phyloP scores from a whole-genome alignment of 2,888 invertebrate species.

The Serripes groenlandicus region DNA sequence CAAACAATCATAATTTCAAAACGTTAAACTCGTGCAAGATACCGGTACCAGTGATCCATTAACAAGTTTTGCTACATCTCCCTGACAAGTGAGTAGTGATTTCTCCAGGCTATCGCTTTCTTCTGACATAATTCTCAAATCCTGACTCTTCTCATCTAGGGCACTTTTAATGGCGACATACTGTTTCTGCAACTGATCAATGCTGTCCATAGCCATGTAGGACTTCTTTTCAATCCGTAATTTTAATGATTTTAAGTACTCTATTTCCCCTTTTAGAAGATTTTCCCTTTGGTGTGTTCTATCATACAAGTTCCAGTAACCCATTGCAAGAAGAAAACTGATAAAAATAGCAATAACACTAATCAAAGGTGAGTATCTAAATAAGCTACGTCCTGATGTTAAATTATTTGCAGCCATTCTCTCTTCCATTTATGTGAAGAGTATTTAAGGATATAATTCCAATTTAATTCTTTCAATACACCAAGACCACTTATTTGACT shows the following conservation, averaged over 20 bases:
- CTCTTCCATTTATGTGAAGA: background rate
- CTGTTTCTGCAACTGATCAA: constrained; percentile 10
- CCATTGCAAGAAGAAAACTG: background rate
- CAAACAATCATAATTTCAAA: background rate
- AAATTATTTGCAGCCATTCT: constrained; percentile 4
- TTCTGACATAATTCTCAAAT: background rate
- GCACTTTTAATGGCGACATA: background rate
- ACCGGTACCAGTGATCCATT: constrained; percentile 24
- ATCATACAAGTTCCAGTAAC: constrained; percentile 17
- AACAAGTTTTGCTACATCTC: constrained; percentile 4
- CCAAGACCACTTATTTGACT: too few relatives aligned
- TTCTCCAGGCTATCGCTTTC: background rate
- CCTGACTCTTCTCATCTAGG: constrained; percentile 11
- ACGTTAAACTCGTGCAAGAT: background rate
- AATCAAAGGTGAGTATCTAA: background rate
- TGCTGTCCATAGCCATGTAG: constrained; percentile 2
- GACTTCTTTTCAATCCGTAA: constrained; percentile 10
- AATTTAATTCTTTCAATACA: too few relatives aligned
- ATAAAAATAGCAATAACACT: background rate
- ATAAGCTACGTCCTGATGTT: background rate
- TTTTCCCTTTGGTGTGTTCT: background rate
- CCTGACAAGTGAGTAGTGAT: background rate
- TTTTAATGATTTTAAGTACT: constrained; percentile 7
- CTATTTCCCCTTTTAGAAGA: background rate
- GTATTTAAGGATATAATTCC: background rate